Percentiles rank a stretch among this genome's conserved stretches.
Evolutionary conservation across 2,888 invertebrate species (phyloP).

Genomic region (Encarsia formosa): DNA sequence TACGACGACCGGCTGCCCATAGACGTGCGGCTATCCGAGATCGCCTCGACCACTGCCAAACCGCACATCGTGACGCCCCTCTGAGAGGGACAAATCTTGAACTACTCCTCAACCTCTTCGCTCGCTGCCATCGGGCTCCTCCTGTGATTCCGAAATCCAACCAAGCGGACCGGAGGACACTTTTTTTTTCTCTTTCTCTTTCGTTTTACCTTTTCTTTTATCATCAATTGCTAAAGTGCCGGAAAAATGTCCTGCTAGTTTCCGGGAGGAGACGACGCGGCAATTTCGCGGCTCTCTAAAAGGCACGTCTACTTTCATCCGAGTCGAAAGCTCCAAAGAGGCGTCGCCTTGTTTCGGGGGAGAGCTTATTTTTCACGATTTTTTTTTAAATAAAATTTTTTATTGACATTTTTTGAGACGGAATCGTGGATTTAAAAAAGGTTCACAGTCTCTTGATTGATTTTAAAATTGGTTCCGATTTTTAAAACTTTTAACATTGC

Average conservation of each 20-base stretch:
- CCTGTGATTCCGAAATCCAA: neutral
- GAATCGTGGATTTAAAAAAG: too few species aligned
- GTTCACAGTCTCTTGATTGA: too few species aligned
- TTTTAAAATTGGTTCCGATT: too few species aligned
- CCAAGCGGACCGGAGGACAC: neutral
- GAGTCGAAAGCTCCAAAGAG: neutral
- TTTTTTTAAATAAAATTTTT: neutral
- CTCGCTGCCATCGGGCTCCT: neutral
- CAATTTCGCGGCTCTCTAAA: neutral
- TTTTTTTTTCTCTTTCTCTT: neutral
- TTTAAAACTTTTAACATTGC: too few species aligned
- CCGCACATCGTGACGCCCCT: conserved; percentile 60
- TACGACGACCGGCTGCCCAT: conserved; percentile 88
- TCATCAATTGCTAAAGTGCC: neutral
- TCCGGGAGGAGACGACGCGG: too few species aligned
- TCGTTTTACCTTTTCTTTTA: neutral
- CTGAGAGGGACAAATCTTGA: conserved; percentile 35
- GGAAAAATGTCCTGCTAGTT: too few species aligned
- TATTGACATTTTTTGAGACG: too few species aligned
- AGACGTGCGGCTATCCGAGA: conserved; percentile 83
- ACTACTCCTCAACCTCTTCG: neutral
- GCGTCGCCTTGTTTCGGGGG: neutral
- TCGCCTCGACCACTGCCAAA: conserved; percentile 84
- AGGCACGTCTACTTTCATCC: neutral
- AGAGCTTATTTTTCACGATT: too few species aligned